Evolutionary conservation across 2,797 vertebrate genomes (phyloP), one percentile per base, ranked within the genome.

Genomic region (Clarias laeviceps): DNA sequence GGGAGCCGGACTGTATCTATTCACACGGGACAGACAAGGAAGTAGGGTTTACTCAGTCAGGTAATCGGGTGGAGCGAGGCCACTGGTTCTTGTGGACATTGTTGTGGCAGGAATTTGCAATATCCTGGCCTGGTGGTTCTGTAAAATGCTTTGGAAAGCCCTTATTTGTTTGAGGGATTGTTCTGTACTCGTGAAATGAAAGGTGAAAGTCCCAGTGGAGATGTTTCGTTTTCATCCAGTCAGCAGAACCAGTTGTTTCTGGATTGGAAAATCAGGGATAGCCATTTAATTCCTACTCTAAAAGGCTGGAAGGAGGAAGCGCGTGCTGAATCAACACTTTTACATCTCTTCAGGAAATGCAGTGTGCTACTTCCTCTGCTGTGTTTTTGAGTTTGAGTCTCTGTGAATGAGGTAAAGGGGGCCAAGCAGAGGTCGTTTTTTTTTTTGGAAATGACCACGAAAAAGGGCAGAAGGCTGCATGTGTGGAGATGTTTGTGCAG

Each of bases 291-390:
- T 59, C 61, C 7, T 20, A 45, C 40, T 24, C 32, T 73, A 24
- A 70, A 84, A 45, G 62, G 50, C 61, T 82, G 82, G 69, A 72
- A 76, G 65, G 73, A 87, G 87, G 85, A 90, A 59, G 82, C 84
- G 45, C 24, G 45, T 4, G 88, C 88, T 90, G 88, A 92, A 84
- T 90, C 32, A 69, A 87, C 91, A 74, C 54, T 90, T 91, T 91
- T 84, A 27, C 74, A 72, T 74, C 80, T 85, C 83, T 86, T 65
- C 89, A 91, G 91, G 90, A 91, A 90, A 89, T 85, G 65, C 62
- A 54, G 85, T 90, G 40, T 76, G 79, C 80, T 78, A 86, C 86
- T 91, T 91, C 89, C 90, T 89, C 78, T 89, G 73, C 85, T 8
- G 40, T 45, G 40, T 45, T 45, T 45, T 45, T 6, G 40, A 45